Evolutionary conservation across 2,888 invertebrate genomes (phyloP).

Genomic region (Omphaloscelis lunosa): DNA sequence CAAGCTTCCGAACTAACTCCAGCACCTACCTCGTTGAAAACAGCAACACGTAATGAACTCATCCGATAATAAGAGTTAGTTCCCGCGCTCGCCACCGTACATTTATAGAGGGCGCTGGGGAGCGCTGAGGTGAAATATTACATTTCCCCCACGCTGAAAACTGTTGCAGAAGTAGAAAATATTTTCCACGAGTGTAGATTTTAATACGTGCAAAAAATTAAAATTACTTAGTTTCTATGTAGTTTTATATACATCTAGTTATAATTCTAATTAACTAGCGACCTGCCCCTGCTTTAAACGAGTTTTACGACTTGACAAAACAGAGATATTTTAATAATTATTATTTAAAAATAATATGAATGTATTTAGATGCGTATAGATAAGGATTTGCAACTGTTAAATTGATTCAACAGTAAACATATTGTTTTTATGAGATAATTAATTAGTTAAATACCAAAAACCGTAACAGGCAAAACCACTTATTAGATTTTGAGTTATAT

Average conservation of each 20-base stretch:
- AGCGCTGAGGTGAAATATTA: conserved; percentile 30
- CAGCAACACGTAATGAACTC: conserved; percentile 17
- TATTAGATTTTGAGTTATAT: not conserved
- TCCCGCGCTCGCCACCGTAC: conserved; percentile 8
- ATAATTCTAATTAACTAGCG: too few species aligned
- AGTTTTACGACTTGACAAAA: too few species aligned
- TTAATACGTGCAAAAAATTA: not conserved
- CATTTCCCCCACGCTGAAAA: conserved; percentile 20
- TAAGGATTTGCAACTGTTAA: too few species aligned
- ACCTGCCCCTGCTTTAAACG: too few species aligned
- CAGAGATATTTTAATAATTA: too few species aligned
- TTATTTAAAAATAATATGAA: too few species aligned
- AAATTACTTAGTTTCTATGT: not conserved
- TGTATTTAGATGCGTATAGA: too few species aligned
- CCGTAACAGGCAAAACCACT: not conserved
- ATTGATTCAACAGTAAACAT: too few species aligned
- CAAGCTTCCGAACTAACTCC: not conserved
- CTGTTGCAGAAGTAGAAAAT: conserved; percentile 22
- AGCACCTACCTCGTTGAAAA: not conserved
- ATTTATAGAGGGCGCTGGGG: conserved; percentile 50
- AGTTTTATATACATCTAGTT: not conserved
- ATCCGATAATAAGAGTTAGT: conserved; percentile 18
- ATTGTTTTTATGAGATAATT: too few species aligned
- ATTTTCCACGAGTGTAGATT: conserved; percentile 1
- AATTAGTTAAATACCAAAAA: too few species aligned